A percentile compares a stretch with the other conserved stretches of the same genome.
Conservation (phyloP, 30 jellyfish, hydroid and myxozoan species). For the Aurelia coerulea region DNA sequence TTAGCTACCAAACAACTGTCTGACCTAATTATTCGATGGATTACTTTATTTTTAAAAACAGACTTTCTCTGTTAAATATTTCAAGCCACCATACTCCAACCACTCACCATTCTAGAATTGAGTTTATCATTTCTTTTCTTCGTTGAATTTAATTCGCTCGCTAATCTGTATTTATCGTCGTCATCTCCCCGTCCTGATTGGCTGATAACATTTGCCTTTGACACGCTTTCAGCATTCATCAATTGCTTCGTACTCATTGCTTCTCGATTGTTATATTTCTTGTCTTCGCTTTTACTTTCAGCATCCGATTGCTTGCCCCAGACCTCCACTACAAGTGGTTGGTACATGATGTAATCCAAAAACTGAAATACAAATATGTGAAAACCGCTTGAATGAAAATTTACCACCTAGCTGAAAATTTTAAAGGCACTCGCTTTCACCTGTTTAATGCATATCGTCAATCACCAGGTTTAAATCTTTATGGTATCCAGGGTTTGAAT, state of each 20-base stretch:
- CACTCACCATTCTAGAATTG: slow-evolving; percentile 72
- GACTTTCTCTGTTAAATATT: too few species aligned
- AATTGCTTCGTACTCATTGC: slow-evolving; percentile 88
- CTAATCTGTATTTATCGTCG: slow-evolving; percentile 67
- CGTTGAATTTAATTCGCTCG: slow-evolving; percentile 73
- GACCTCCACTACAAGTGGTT: slow-evolving; percentile 86
- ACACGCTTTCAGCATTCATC: slow-evolving; percentile 82
- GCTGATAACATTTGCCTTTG: slow-evolving; percentile 31
- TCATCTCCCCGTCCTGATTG: slow-evolving; percentile 56
- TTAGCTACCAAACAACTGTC: too few species aligned
- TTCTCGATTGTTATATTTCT: slow-evolving; percentile 14
- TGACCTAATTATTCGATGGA: too few species aligned
- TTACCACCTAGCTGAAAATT: too few species aligned
- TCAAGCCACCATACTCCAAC: background rate
- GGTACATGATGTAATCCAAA: slow-evolving; percentile 77
- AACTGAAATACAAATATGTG: slow-evolving; percentile 12
- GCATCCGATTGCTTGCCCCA: slow-evolving; percentile 94
- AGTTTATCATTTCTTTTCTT: slow-evolving; percentile 87
- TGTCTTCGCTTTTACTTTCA: slow-evolving; percentile 15
- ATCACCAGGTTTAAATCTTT: too few species aligned
- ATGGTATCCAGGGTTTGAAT: too few species aligned
- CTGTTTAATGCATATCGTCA: too few species aligned
- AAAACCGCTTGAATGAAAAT: too few species aligned
- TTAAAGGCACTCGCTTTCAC: too few species aligned
- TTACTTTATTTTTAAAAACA: too few species aligned